Evolutionary conservation across 37 sponge, comb jelly and placozoan genomes (phyloP), one percentile per base, ranked within the genome.

Genomic region (Axinella damicornis): DNA sequence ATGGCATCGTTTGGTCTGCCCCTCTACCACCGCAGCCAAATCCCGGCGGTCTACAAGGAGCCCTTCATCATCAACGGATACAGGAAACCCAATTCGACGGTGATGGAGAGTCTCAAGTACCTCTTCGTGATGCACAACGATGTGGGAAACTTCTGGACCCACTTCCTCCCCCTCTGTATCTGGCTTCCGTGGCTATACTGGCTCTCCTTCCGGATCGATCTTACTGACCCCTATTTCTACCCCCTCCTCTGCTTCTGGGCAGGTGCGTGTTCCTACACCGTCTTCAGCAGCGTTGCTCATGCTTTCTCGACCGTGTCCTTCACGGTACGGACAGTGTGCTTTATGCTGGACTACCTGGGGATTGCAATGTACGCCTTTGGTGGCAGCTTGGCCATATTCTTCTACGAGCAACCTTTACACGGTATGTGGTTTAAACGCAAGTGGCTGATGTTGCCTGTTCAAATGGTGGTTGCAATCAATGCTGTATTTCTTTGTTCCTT

Each of bases 341-440:
- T 93, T 78, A 39, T 88, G 61, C 22, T 94, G 18, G 96, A 96
- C 83, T 96, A 96, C 54, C 41, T 78, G 27, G 96, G 95, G 2
- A 90, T 96, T 17, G 72, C 82, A 19, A 65, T 94, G 78, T 87
- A 90, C 72, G 74, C 61, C 4, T 53, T 90, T 25, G 82, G 91
- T 9, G 80, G 73, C 31, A 74, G 37, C 4, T 60, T 94, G 18
- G 71, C 65, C 0, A 31, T 24, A 22, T 87, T 77, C 59, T 90
- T 83, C 65, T 90, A 94, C 53, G 69, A 77, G 11, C 62, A 74
- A 2, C 85, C 90, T 25, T 22, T 77, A 22, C 33, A 38, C 73
- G 19, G 37, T 12, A 1, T 53, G 0, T 36, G 65, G 46, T 87
- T 62, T n/a, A 53, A 55, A 16, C 70, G 71, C 53, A 68, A 73